Conservation (phyloP, 1,140 invertebrate species). For the Neodiprion pinetum region DNA sequence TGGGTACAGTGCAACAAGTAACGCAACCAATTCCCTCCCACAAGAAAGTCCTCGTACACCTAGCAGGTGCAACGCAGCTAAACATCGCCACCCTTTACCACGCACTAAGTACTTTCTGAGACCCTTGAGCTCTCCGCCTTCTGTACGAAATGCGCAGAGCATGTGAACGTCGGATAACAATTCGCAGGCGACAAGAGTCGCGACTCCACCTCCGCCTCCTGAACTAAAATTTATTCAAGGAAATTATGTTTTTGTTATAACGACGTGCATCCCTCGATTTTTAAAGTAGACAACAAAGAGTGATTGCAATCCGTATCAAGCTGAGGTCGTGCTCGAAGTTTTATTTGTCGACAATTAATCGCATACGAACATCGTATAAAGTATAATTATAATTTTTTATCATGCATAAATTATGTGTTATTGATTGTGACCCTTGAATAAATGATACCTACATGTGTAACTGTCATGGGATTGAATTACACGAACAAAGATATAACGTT, state of each 20-base stretch:
- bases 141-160: slow-evolving; percentile 57
- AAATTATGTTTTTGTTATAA: neutral
- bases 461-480: too few species aligned
- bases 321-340: too few species aligned
- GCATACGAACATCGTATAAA: too few species aligned
- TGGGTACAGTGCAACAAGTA: slow-evolving; percentile 69
- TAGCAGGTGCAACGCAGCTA: slow-evolving; percentile 65
- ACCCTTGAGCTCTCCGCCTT: slow-evolving; percentile 54
- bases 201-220: slow-evolving; percentile 61
- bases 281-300: slow-evolving; percentile 22
- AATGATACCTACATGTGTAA: too few species aligned
- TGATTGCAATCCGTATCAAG: neutral
- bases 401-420: too few species aligned
- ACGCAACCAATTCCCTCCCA: slow-evolving; percentile 66
- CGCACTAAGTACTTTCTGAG: slow-evolving; percentile 65
- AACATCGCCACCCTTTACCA: slow-evolving; percentile 68
- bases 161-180: slow-evolving; percentile 69
- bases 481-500: too few species aligned
- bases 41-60: slow-evolving; percentile 68
- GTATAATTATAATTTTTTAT: too few species aligned
- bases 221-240: slow-evolving; percentile 37
- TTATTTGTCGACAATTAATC: too few species aligned
- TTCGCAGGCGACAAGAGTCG: slow-evolving; percentile 68
- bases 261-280: neutral
- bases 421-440: too few species aligned